These are phyloP conservation scores for Grapholita molesta DNA, from an alignment of 1,140 invertebrate species.

Conservation along the genomic window DNA sequence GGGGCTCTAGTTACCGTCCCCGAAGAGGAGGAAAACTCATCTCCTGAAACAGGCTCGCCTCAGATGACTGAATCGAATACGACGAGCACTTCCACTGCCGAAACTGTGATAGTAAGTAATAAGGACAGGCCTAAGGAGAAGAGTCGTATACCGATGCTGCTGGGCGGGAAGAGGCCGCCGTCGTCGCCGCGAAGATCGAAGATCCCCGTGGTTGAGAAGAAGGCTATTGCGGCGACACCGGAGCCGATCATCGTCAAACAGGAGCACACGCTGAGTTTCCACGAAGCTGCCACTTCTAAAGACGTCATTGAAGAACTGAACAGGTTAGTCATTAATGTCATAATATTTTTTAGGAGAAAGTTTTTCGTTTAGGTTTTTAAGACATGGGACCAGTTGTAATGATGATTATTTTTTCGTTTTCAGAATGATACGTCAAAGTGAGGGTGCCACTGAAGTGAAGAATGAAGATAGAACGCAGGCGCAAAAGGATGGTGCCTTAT, in stretches of 20 bases:
- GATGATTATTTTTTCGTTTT: slow-evolving; percentile 24
- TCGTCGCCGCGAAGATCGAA: slow-evolving; percentile 64
- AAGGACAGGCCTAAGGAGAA: slow-evolving; percentile 61
- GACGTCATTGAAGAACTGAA: slow-evolving; percentile 88
- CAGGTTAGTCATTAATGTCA: slow-evolving; percentile 68
- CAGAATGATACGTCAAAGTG: slow-evolving; percentile 80
- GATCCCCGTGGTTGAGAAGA: slow-evolving; percentile 56
- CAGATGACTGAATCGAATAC: slow-evolving; percentile 82
- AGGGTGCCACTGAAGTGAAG: slow-evolving; percentile 45
- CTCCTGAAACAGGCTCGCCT: slow-evolving; percentile 71
- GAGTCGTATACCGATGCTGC: slow-evolving; percentile 68
- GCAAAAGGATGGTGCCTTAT: slow-evolving; percentile 81
- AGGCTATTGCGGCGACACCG: slow-evolving; percentile 29
- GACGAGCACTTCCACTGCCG: slow-evolving; percentile 82
- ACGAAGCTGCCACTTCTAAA: slow-evolving; percentile 85
- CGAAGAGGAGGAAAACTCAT: slow-evolving; percentile 80
- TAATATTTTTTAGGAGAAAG: not conserved
- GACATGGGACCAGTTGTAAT: not conserved
- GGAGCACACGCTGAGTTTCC: slow-evolving; percentile 80
- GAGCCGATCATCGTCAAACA: slow-evolving; percentile 69
- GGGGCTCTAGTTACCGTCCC: slow-evolving; percentile 79
- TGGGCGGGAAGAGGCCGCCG: slow-evolving; percentile 64
- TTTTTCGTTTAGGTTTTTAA: slow-evolving; percentile 17
- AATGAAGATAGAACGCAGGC: slow-evolving; percentile 35
- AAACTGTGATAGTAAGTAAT: slow-evolving; percentile 79